Base-by-base conservation (phyloP, 2,888 invertebrate species). In the Zaprionus bogoriensis region DNA sequence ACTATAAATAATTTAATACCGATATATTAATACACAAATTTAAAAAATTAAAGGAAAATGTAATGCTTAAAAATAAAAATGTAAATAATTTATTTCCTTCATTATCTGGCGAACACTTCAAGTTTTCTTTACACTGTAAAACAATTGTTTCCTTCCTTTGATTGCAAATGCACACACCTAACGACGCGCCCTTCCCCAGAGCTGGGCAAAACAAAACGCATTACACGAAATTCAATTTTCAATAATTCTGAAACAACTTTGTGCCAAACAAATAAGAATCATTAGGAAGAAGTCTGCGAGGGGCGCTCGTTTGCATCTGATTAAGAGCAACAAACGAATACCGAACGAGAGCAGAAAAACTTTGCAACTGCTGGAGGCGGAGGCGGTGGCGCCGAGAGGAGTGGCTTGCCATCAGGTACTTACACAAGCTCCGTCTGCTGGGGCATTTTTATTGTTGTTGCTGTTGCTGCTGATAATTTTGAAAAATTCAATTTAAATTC, bases 221-320 rank as follows among this genome's bases (percentile, higher is more conserved):
- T 77, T 67, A 74, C 53, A 58, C 36, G 44, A 70, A 77, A 77
- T 67, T 77, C 55, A 80, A 71, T 77, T 77, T 71, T 60, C 59
- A 59, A 77, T 77, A 60, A 77, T 67, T 66, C 60, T 52, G 14
- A 10, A 41, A 41, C 30, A 80, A 79, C 60, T 75, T 77, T 67
- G 51, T 25, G 10, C 48, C 55, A 45, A 58, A 71, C 67, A 74
- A 77, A 71, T 62, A 66, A 71, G 59, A 71, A 67, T 68, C 74
- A 77, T 67, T 71, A 80, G 54, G 54, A 63, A 61, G 52, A 69
- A 52, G 57, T 41, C 39, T 53, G 48, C 60, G 54, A 65, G 51
- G 71, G 47, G 59, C 53, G 60, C 62, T 79, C 68, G 75, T 79
- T 79, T 83, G 83, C 83, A 79, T 83, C 77, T 79, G 83, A 83